phyloP scores from a whole-genome alignment of 2,797 vertebrate genomes.

The Halcyon smyrnensis region DNA sequence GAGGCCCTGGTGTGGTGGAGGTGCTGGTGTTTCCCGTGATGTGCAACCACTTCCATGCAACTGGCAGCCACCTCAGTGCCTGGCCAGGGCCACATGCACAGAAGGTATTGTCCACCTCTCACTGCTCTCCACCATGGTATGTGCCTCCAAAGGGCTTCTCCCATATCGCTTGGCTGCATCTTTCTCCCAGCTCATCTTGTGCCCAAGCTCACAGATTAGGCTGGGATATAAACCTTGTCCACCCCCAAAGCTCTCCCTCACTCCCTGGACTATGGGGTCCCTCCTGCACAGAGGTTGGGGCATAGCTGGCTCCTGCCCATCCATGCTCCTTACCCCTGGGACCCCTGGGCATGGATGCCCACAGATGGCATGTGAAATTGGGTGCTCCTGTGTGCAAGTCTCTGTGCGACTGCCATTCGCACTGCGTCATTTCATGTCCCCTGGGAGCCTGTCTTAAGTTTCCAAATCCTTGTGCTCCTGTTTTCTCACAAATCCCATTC shows the following conservation, averaged over 20 bases:
- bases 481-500: not conserved
- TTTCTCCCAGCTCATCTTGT: not conserved
- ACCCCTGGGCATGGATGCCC: not conserved
- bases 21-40: not conserved
- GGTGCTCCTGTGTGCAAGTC: not conserved
- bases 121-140: not conserved
- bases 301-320: not conserved
- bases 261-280: not conserved
- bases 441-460: not conserved
- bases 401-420: not conserved
- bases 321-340: not conserved
- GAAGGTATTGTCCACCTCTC: not conserved
- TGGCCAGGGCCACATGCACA: not conserved
- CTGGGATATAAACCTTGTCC: not conserved
- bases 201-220: not conserved
- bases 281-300: not conserved
- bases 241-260: not conserved
- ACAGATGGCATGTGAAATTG: rapidly evolving
- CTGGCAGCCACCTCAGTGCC: not conserved
- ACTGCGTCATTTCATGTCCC: not conserved
- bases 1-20: not conserved
- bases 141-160: not conserved
- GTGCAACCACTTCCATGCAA: too few relatives aligned
- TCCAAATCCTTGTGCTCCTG: not conserved
- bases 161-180: rapidly evolving